Percentiles rank a stretch among this genome's conserved stretches.
These are phyloP conservation scores for Sesamia inferens DNA, from an alignment of 2,888 invertebrate species.

Conservation along the genomic window DNA sequence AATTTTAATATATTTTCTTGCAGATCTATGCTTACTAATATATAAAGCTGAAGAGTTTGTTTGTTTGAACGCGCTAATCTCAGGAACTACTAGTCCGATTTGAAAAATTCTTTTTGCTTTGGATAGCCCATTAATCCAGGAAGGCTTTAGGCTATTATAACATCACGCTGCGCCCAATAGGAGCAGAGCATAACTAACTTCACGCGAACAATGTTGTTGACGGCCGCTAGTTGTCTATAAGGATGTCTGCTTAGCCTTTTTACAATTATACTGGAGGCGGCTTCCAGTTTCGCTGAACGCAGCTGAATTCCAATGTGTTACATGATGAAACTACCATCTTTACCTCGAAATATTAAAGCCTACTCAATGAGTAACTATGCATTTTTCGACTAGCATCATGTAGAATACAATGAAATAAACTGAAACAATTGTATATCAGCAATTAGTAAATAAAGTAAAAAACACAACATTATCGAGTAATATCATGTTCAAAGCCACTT, in stretches of 20 bases:
- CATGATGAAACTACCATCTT: background rate
- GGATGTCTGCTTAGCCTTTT: background rate
- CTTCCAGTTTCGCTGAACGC: background rate
- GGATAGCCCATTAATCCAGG: too few relatives aligned
- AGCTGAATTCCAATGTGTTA: background rate
- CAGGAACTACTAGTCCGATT: too few relatives aligned
- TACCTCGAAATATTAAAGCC: background rate
- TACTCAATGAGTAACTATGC: too few relatives aligned
- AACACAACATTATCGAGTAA: constrained; percentile 18
- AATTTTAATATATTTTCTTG: background rate
- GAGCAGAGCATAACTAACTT: too few relatives aligned
- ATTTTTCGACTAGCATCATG: background rate
- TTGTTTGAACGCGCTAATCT: too few relatives aligned
- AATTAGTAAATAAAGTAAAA: constrained; percentile 14
- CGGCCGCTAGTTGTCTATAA: background rate
- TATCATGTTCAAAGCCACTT: constrained; percentile 38
- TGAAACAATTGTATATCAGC: background rate
- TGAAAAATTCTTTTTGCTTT: too few relatives aligned
- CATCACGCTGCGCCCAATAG: too few relatives aligned
- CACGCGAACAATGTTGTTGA: too few relatives aligned
- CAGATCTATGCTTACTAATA: too few relatives aligned
- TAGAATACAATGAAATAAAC: background rate
- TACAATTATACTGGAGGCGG: background rate
- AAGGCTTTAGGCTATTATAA: too few relatives aligned
- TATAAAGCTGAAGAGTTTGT: too few relatives aligned